A percentile compares a stretch with the other conserved stretches of the same genome.
Evolutionary conservation across 2,888 invertebrate species (phyloP).

Genomic region (Drosophila lutescens): DNA sequence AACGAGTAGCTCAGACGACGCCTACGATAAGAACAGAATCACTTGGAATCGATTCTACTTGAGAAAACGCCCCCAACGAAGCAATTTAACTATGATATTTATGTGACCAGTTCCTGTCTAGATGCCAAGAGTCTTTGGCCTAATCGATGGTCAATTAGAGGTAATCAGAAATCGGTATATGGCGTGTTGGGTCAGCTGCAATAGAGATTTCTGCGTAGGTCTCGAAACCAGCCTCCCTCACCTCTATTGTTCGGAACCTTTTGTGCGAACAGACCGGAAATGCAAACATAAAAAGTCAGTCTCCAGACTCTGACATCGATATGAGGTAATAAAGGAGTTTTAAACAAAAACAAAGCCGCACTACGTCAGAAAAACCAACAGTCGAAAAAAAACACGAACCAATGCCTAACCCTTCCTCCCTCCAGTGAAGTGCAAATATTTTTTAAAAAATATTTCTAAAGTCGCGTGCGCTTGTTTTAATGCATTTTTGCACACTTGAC

Average conservation of each 20-base stretch:
- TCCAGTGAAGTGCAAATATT: slow-evolving; percentile 58
- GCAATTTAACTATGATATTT: slow-evolving; percentile 20
- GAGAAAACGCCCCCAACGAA: slow-evolving; percentile 38
- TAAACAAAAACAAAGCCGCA: slow-evolving; percentile 66
- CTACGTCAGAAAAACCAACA: slow-evolving; percentile 18
- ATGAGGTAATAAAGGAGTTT: slow-evolving; percentile 73
- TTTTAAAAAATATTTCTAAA: slow-evolving; percentile 45
- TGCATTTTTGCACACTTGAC: slow-evolving; percentile 79
- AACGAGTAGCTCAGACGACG: slow-evolving; percentile 40
- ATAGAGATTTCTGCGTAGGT: slow-evolving; percentile 9
- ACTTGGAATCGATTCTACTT: neutral
- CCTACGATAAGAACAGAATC: slow-evolving; percentile 24
- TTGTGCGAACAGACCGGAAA: slow-evolving; percentile 59
- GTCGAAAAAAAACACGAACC: neutral
- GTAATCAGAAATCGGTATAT: slow-evolving; percentile 45
- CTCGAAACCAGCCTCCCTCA: slow-evolving; percentile 29
- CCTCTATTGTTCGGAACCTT: slow-evolving; percentile 14
- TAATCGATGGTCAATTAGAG: slow-evolving; percentile 53
- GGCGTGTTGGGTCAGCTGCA: slow-evolving; percentile 45
- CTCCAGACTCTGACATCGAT: slow-evolving; percentile 61
- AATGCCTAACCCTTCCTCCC: slow-evolving; percentile 6
- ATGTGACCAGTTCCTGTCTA: slow-evolving; percentile 33
- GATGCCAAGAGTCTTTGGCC: slow-evolving; percentile 12
- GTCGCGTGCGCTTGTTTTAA: slow-evolving; percentile 70
- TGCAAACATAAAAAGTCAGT: slow-evolving; percentile 39